Evolutionary conservation across 2,888 invertebrate species (phyloP), one percentile per base, ranked within the genome.

Genomic region (Vesta saturnalis): DNA sequence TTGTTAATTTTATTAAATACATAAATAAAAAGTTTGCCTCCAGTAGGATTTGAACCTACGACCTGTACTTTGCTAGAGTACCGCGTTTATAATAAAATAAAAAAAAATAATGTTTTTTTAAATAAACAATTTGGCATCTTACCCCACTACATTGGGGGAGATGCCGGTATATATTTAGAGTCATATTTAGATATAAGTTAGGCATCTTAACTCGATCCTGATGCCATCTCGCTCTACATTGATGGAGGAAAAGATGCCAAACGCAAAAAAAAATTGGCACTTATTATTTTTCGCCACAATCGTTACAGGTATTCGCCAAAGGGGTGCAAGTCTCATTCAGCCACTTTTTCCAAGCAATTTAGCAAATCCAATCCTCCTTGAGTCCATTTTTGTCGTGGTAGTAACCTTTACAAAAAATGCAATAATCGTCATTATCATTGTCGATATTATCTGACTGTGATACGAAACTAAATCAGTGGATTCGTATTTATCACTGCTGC

Each of bases 261-360:
- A 43, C 43, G 12, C 3, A 43, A 4, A 43, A 43, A 43, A 2
- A 5, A 43, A 5, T 43, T 43, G 12, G 3, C 43, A 43, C 12
- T 30, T 30, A 30, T 43, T 43, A 43, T 43, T 43, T 43, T 43
- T 43, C 43, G 12, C 43, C 12, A 43, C 43, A 43, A 43, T 43
- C 12, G 4, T 43, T 2, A 10, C 43, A 43, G 12, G 3, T 43
- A 43, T 43, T 43, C 43, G 10, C 12, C 10, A 43, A 43, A 43
- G 14, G 12, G 2, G 43, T 43, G 43, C 43, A 43, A 43, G 43
- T 43, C 12, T 43, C 43, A 43, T 43, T 12, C 43, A 43, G 12
- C 43, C 43, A 61, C 35, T 16, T 60, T 60, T 60, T 60, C 21
- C 60, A 60, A 22, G 14, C 23, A 23, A 60, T 23, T 22, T 49